Evolutionary conservation across 2,113 vertebrate species (phyloP), one percentile per base, ranked within the genome.

Genomic region (Coracopsis vasa): DNA sequence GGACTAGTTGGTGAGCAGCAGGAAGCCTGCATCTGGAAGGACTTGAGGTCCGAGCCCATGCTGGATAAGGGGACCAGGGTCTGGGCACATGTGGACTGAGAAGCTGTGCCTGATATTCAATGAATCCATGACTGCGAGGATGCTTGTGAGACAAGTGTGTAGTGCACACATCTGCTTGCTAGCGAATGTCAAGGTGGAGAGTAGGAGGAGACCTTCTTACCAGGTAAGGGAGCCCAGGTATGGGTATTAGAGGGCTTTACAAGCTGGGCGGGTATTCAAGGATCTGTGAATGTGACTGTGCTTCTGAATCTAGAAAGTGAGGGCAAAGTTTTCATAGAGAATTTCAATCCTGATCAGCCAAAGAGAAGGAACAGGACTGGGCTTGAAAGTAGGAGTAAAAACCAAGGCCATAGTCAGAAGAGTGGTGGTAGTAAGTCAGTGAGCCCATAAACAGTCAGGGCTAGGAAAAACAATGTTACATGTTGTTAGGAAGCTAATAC

Each of bases 171-270:
- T 79, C 50, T 91, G 72, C 39, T 75, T 64, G 29, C 58, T 50
- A 42, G 47, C 17, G 45, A 80, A 53, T 42, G 56, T 81, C 45
- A 44, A 37, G 39, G 33, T 51, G 20, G 35, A 20, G 16, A 77
- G 23, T 6, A 44, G 48, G 9, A 54, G 14, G 45, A 65, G 15
- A 83, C 19, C 15, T 41, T 33, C 13, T 65, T 29, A 18, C 10
- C 0, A 1, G 10, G 18, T 28, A 39, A 50, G 35, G 27, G 33
- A 86, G 19, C 20, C 21, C 1, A 5, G 13, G 8, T 11, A 23
- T 13, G 27, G 9, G 4, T 35, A 11, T 62, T 70, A 37, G n/a
- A 31, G 21, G 33, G 21, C 11, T 69, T 77, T 60, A 25, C 6
- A 48, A 35, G 18, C 71, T 58, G 66, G 47, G 56, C 31, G 67